Percentiles rank a stretch among this genome's conserved stretches.
phyloP scores from a whole-genome alignment of 2,113 vertebrate genomes.

The Kryptolebias marmoratus region DNA sequence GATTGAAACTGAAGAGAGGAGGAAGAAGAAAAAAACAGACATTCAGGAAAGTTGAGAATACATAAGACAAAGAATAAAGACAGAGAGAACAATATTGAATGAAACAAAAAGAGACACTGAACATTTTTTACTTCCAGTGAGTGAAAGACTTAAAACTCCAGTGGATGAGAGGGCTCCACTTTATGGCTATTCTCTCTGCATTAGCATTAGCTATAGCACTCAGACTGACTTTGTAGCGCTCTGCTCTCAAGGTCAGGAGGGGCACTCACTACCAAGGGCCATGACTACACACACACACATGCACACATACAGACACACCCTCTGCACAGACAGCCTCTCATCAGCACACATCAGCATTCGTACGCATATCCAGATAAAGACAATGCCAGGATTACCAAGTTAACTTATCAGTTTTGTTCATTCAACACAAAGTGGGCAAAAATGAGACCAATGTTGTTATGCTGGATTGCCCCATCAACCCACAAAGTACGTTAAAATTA shows the following conservation, averaged over 20 bases:
- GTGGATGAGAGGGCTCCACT: conserved; percentile 66
- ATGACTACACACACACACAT: conserved; percentile 54
- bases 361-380: conserved; percentile 45
- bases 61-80: conserved; percentile 59
- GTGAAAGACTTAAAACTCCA: conserved; percentile 71
- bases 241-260: conserved; percentile 78
- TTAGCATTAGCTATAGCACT: conserved; percentile 78
- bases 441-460: no score
- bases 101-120: conserved; percentile 65
- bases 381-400: background rate
- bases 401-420: no score
- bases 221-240: conserved; percentile 69
- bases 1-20: conserved; percentile 53
- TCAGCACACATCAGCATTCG: conserved; percentile 49
- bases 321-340: conserved; percentile 3
- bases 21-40: conserved; percentile 31
- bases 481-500: no score
- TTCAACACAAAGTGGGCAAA: no score
- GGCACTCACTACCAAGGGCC: conserved; percentile 71
- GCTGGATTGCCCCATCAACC: no score
- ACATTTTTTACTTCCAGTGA: conserved; percentile 61
- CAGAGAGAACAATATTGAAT: conserved; percentile 57
- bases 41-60: conserved; percentile 59
- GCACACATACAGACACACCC: conserved; percentile 16
- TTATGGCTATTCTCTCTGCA: conserved; percentile 74